Evolutionary conservation across 2,797 vertebrate species (phyloP).

Genomic region (Distichodus sexfasciatus): DNA sequence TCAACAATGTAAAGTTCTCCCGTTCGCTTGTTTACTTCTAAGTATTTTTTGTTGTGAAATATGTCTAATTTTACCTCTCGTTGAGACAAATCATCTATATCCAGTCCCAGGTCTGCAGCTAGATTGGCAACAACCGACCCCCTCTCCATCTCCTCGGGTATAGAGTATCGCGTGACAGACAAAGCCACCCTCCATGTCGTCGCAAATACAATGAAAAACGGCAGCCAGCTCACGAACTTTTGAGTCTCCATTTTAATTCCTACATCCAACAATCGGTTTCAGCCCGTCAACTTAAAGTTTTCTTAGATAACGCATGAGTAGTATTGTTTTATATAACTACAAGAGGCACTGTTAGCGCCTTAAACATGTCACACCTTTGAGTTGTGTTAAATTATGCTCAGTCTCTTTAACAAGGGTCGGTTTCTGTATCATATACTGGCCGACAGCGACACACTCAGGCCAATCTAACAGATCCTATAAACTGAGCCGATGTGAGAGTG

Average conservation of each 20-base stretch:
- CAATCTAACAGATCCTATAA: neutral
- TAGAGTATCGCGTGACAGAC: slow-evolving; percentile 75
- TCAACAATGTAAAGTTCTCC: slow-evolving; percentile 73
- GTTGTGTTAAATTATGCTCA: neutral
- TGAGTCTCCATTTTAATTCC: slow-evolving; percentile 50
- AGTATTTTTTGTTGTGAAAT: slow-evolving; percentile 72
- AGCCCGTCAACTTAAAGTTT: neutral
- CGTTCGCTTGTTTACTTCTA: slow-evolving; percentile 74
- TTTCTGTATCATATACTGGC: slow-evolving; percentile 46
- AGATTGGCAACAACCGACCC: slow-evolving; percentile 77
- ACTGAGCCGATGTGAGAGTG: neutral
- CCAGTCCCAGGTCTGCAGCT: slow-evolving; percentile 72
- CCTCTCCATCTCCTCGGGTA: slow-evolving; percentile 76
- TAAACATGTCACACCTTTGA: neutral
- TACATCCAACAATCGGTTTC: too few relatives aligned
- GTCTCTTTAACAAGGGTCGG: neutral
- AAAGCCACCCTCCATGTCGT: slow-evolving; percentile 58
- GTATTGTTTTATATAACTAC: too few relatives aligned
- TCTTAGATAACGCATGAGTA: too few relatives aligned
- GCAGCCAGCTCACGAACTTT: neutral
- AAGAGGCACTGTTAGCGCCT: too few relatives aligned
- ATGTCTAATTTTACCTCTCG: slow-evolving; percentile 77
- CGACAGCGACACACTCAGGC: slow-evolving; percentile 67
- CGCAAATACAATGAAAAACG: slow-evolving; percentile 62
- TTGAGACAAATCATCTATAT: slow-evolving; percentile 59